These are phyloP conservation scores for Furcifer pardalis DNA, from an alignment of 2,797 vertebrate species.

Conservation along the genomic window DNA sequence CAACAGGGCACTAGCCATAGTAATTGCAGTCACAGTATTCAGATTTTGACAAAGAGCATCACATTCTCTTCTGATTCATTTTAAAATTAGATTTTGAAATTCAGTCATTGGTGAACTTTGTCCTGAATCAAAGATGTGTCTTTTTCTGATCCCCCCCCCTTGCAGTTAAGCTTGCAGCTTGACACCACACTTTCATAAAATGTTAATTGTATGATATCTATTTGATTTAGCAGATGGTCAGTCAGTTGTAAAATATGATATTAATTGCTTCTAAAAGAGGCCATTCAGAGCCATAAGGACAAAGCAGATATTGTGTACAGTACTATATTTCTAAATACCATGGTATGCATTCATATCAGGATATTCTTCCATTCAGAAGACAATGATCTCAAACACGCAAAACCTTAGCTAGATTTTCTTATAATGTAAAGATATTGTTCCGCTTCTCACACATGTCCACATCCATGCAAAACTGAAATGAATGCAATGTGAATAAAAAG, in stretches of 20 bases:
- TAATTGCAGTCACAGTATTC: not conserved
- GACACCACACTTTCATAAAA: slow-evolving; percentile 50
- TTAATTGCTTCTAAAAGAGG: slow-evolving; percentile 66
- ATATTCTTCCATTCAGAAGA: slow-evolving; percentile 47
- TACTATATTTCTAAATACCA: slow-evolving; percentile 50
- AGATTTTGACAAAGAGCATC: slow-evolving; percentile 33
- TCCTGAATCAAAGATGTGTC: slow-evolving; percentile 43
- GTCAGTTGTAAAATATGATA: slow-evolving; percentile 65
- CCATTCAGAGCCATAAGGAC: slow-evolving; percentile 53
- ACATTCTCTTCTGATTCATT: slow-evolving; percentile 20
- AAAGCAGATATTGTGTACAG: slow-evolving; percentile 58
- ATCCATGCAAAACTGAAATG: slow-evolving; percentile 1
- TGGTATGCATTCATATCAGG: slow-evolving; percentile 57
- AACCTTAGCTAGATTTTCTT: slow-evolving; percentile 22
- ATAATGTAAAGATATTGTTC: slow-evolving; percentile 55
- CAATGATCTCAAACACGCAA: slow-evolving; percentile 47
- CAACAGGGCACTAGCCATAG: not conserved
- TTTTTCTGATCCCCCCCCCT: slow-evolving; percentile 14
- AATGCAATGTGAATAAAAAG: slow-evolving; percentile 38
- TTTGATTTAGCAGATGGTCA: slow-evolving; percentile 62
- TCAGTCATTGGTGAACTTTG: slow-evolving; percentile 38
- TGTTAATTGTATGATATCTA: slow-evolving; percentile 56
- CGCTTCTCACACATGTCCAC: slow-evolving; percentile 34
- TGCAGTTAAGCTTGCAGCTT: slow-evolving; percentile 46
- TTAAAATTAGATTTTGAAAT: slow-evolving; percentile 21